Evolutionary conservation across 2,797 vertebrate genomes (phyloP).

Genomic region (Florisuga fusca): DNA sequence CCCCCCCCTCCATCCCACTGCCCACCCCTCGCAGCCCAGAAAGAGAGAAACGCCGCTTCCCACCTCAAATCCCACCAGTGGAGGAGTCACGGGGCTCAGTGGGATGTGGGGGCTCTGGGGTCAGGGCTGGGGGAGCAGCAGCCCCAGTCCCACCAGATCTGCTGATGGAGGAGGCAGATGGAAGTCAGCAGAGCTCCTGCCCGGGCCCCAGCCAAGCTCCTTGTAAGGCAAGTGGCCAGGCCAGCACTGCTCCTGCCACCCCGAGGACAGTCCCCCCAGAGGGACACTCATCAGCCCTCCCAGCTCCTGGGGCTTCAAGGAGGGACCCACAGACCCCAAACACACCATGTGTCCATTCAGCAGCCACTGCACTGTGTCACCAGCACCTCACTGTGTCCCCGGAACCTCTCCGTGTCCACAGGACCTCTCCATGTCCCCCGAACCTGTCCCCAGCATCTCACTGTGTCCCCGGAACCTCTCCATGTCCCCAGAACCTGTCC

Average conservation of each 20-base stretch:
- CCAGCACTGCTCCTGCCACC: background rate
- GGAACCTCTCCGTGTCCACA: too few relatives aligned
- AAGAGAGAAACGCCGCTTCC: background rate
- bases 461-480: too few relatives aligned
- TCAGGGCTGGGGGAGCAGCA: background rate
- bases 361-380: background rate
- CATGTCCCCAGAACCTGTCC: too few relatives aligned
- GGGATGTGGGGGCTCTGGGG: background rate
- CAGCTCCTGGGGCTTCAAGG: background rate
- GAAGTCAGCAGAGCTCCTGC: background rate
- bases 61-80: background rate
- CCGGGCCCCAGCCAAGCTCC: conserved; percentile 73
- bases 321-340: background rate
- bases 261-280: background rate
- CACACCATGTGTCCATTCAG: rapidly evolving
- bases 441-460: background rate
- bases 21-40: background rate
- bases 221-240: conserved; percentile 79
- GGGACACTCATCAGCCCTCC: background rate
- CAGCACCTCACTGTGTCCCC: too few relatives aligned
- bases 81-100: background rate
- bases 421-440: too few relatives aligned
- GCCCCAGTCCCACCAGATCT: background rate
- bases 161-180: conserved; percentile 66
- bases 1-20: background rate